Conservation (phyloP, 2,113 vertebrate species). For the Halichoerus grypus region DNA sequence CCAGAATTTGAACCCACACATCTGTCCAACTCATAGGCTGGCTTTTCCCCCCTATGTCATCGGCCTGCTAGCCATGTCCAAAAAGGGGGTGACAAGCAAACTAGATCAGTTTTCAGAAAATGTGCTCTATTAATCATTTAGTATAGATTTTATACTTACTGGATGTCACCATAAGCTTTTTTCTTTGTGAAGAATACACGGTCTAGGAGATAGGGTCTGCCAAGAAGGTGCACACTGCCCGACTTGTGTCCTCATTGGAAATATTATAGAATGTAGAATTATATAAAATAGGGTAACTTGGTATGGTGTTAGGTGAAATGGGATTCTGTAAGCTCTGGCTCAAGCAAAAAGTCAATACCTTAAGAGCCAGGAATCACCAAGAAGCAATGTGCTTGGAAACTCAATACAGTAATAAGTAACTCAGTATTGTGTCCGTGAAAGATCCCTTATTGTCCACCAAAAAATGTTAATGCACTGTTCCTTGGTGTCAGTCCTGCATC, state of each 20-base stretch:
- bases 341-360: conserved; percentile 76
- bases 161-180: background rate
- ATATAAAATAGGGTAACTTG: conserved; percentile 66
- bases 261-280: background rate
- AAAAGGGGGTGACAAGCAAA: background rate
- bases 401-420: conserved; percentile 78
- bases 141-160: conserved; percentile 30
- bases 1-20: background rate
- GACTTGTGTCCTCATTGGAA: background rate
- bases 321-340: conserved; percentile 66
- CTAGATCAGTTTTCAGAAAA: conserved; percentile 46
- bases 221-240: background rate
- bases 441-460: conserved; percentile 62
- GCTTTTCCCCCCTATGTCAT: background rate
- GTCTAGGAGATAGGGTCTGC: background rate
- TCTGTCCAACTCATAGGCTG: background rate
- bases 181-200: conserved; percentile 22
- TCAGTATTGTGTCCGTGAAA: conserved; percentile 58
- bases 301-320: conserved; percentile 74
- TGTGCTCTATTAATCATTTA: background rate
- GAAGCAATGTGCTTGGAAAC: conserved; percentile 78
- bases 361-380: conserved; percentile 79
- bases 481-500: conserved; percentile 47
- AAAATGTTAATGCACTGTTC: conserved; percentile 70
- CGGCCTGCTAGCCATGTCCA: background rate